Evolutionary conservation across 2,797 vertebrate species (phyloP).

Genomic region (Esox masquinongy): DNA sequence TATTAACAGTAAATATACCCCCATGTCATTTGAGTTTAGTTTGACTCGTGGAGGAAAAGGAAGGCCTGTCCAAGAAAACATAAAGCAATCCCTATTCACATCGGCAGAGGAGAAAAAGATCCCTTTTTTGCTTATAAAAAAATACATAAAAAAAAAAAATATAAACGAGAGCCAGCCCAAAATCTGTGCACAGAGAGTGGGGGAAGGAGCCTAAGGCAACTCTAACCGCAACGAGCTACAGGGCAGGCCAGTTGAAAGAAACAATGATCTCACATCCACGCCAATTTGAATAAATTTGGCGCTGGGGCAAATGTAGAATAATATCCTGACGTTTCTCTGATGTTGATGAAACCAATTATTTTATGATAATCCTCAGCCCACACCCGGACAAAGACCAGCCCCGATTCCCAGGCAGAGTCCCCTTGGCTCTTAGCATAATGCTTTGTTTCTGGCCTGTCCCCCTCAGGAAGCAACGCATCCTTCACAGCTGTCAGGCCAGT

Average conservation of each 20-base stretch:
- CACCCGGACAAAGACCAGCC: conserved; percentile 8
- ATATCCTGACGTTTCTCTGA: neutral
- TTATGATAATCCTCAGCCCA: neutral
- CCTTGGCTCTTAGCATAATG: conserved; percentile 12
- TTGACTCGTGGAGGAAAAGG: conserved; percentile 8
- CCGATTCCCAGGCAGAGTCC: neutral
- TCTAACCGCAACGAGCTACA: neutral
- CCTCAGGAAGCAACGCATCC: conserved; percentile 16
- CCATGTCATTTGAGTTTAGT: conserved; percentile 11
- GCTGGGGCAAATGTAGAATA: neutral
- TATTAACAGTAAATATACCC: neutral
- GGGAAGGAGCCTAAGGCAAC: conserved; percentile 6
- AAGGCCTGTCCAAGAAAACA: conserved; percentile 15
- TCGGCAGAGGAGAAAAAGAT: conserved; percentile 11
- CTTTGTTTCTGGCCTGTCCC: conserved; percentile 11
- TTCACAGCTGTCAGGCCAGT: conserved; percentile 13
- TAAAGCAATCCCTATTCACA: conserved; percentile 23
- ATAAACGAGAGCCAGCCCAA: conserved; percentile 5
- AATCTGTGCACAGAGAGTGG: conserved; percentile 18
- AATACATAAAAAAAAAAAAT: neutral
- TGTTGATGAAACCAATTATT: neutral
- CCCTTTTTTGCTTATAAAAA: conserved; percentile 28
- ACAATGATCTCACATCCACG: neutral
- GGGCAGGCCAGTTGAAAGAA: neutral
- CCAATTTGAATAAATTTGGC: neutral